Evolutionary conservation across 2,797 vertebrate species (phyloP), one percentile per base, ranked within the genome.

Genomic region (Gallinago stenura): DNA sequence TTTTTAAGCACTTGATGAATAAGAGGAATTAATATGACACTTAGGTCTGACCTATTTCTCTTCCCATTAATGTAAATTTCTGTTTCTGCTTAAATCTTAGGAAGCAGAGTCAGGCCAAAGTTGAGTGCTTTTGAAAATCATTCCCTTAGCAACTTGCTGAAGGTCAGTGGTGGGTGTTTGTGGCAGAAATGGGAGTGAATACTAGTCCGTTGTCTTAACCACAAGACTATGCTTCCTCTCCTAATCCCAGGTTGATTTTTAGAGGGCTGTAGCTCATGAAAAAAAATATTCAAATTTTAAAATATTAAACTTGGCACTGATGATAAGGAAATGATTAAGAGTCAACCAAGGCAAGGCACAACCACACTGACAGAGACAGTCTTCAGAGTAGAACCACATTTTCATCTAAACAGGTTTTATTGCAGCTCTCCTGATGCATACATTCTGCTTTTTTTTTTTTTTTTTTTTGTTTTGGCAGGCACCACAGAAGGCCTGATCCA

Each of bases 341-440:
- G 68, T 70, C 87, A 82, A 30, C 35, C 70, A 87, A 73, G 58
- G 31, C 95, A 91, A 91, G 70, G 37, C 70, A 93, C 88, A 95
- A 90, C 51, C 2, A 1, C 53, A 79, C 56, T 71, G 70, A 87
- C 81, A 92, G 62, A 89, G 68, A 68, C n/a, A 88, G 7, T 94
- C 43, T 88, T 96, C 85, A 82, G 93, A 95, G 90, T n/a, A 73
- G 86, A 93, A 94, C 73, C 95, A 87, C 51, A 79, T 96, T 97
- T 94, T 93, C 83, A 90, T 91, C 80, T 90, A 84, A 79, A 90
- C 31, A 88, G 73, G 15, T 82, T 95, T 96, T 87, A 91, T 71
- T 96, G 79, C 70, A 57, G 62, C 56, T 84, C 58, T 95, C 77
- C 83, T 76, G 66, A 87, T 93, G 58, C 50, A 46, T 46, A 26